Conservation (phyloP, 1,140 invertebrate species). For the Hetaerina americana region DNA sequence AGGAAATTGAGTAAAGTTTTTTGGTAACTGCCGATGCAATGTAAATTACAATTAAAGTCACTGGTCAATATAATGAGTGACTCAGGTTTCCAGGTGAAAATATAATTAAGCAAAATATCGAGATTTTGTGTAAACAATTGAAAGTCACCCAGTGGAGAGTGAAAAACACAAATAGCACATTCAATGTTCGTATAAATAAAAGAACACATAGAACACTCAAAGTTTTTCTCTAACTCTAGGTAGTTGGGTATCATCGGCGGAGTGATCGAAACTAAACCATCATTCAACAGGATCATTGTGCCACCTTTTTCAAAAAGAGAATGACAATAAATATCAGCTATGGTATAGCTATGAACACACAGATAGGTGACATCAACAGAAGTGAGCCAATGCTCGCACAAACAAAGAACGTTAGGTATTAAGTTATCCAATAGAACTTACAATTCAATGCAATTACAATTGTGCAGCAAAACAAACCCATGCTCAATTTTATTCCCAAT, state of each 20-base stretch:
- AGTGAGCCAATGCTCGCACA: not conserved
- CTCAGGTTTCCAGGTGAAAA: not conserved
- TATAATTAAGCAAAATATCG: not conserved
- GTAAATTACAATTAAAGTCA: not conserved
- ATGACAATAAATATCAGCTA: not conserved
- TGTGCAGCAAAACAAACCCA: no score
- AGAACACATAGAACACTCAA: not conserved
- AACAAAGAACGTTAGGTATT: not conserved
- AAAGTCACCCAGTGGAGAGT: not conserved
- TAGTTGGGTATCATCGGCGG: not conserved
- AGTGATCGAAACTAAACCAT: not conserved
- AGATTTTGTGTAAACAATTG: not conserved
- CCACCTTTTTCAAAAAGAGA: not conserved
- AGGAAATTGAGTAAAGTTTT: not conserved
- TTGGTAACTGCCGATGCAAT: not conserved
- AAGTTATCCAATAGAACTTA: not conserved
- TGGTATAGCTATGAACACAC: not conserved
- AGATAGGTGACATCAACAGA: not conserved
- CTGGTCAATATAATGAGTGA: not conserved
- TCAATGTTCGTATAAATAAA: not conserved
- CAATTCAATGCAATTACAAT: no score
- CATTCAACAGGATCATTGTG: not conserved
- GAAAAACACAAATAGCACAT: not conserved
- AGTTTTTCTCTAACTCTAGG: not conserved
- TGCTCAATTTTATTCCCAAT: no score